A percentile compares a stretch with the other conserved stretches of the same genome.
phyloP scores from a whole-genome alignment of 2,888 invertebrate genomes.

The Pyralis farinalis region DNA sequence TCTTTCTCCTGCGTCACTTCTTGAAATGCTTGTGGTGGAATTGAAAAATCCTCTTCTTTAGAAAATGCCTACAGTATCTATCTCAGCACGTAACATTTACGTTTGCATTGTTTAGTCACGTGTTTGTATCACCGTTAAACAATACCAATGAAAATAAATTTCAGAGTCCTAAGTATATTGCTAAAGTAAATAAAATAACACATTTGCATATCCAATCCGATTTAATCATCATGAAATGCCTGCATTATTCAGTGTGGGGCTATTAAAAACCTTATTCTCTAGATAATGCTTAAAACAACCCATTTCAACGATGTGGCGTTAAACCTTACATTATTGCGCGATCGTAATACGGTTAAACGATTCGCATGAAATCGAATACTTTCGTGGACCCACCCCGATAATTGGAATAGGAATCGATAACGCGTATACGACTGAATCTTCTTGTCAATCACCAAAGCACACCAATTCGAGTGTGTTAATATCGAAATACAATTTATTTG shows the following conservation, averaged over 20 bases:
- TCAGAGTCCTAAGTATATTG: too few species aligned
- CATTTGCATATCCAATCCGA: too few species aligned
- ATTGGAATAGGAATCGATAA: conserved; percentile 14
- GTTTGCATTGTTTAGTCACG: background rate
- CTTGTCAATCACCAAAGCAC: conserved; percentile 9
- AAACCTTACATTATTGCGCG: background rate
- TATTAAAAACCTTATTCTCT: background rate
- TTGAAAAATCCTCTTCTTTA: too few species aligned
- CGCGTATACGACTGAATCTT: conserved; percentile 5
- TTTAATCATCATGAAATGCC: background rate
- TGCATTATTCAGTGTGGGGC: background rate
- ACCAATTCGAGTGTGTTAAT: conserved; percentile 4
- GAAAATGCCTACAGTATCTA: too few species aligned
- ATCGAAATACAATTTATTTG: conserved; percentile 11
- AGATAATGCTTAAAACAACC: background rate
- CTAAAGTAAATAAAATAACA: too few species aligned
- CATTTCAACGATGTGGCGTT: background rate
- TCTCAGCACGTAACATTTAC: too few species aligned
- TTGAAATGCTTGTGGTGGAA: too few species aligned
- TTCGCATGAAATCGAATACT: conserved; percentile 7
- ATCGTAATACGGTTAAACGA: conserved; percentile 3
- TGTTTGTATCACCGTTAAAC: conserved; percentile 1
- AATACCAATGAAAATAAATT: conserved; percentile 2
- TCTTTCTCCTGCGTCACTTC: too few species aligned
- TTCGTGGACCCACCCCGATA: conserved; percentile 9